Evolutionary conservation across 2,113 vertebrate genomes (phyloP), one percentile per base, ranked within the genome.

Genomic region (Perognathus longimembris): DNA sequence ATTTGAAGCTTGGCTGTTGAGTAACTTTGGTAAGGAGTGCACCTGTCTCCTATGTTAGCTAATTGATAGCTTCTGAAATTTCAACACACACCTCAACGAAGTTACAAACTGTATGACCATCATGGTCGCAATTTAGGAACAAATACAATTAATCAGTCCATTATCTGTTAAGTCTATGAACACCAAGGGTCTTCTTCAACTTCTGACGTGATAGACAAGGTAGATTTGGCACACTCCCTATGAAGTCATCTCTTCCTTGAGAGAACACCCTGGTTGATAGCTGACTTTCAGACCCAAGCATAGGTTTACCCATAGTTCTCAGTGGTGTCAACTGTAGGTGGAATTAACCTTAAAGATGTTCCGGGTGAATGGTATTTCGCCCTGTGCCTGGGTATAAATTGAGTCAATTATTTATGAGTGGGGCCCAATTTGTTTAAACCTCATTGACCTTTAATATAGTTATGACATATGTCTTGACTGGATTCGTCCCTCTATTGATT

Each of bases 401-500:
- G 36, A 97, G 95, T 97, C 96, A 96, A 97, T 97, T 98, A 97
- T 97, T 98, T 98, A 97, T 97, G 95, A 97, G 91, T 85, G 82
- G 92, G 93, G 76, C 34, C 87, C 96, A 96, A 97, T 28, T n/a
- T 97, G 93, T 97, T 97, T 97, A 98, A 98, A 96, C 90, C 92
- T 97, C 95, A 84, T 97, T 97, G 97, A 97, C 97, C 97, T 98
- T 96, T 97, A 95, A 92, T 94, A 86, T 85, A 96, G 95, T 97
- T 97, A 97, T 97, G 96, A 97, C 89, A 92, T 93, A 89, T 97
- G 96, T 97, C 77, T 96, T 97, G 92, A 97, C 94, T 97, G 94
- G 95, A 96, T 97, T 97, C 95, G 96, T 93, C 93, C 93, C 84
- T 95, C 85, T 45, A 0, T 96, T 97, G 92, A 96, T 98, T 97